Percentiles rank a stretch among this genome's conserved stretches.
Conservation (phyloP, 2,797 vertebrate species). For the Carapus acus region DNA sequence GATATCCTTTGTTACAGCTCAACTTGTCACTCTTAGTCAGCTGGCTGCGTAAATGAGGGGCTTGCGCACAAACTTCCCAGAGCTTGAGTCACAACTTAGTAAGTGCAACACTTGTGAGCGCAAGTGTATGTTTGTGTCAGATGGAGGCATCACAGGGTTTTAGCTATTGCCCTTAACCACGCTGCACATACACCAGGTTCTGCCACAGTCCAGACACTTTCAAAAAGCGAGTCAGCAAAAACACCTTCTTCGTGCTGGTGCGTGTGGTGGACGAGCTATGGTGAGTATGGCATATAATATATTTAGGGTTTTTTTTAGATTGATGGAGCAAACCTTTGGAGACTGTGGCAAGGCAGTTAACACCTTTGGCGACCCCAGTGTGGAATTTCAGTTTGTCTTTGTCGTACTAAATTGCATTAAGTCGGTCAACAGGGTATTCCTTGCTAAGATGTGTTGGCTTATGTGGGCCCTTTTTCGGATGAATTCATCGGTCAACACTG, state of each 20-base stretch:
- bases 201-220: conserved; percentile 93
- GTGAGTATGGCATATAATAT: conserved; percentile 75
- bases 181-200: conserved; percentile 87
- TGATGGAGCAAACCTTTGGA: too few relatives aligned
- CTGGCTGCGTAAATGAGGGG: conserved; percentile 9
- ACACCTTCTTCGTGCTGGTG: conserved; percentile 97
- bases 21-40: conserved; percentile 24
- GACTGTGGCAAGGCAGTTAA: too few relatives aligned
- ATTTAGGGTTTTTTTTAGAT: too few relatives aligned
- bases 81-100: not conserved
- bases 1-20: conserved; percentile 85
- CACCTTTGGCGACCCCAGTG: too few relatives aligned
- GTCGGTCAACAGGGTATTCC: too few relatives aligned
- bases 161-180: conserved; percentile 78
- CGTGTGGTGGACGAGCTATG: conserved; percentile 96
- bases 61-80: not conserved
- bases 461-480: too few relatives aligned
- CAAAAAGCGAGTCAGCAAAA: conserved; percentile 98
- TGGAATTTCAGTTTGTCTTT: too few relatives aligned
- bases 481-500: too few relatives aligned
- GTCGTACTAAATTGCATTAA: too few relatives aligned
- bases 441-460: too few relatives aligned
- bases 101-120: not conserved
- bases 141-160: too few relatives aligned
- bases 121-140: not conserved